Evolutionary conservation across 2,113 vertebrate genomes (phyloP).

Genomic region (Ursus arctos): DNA sequence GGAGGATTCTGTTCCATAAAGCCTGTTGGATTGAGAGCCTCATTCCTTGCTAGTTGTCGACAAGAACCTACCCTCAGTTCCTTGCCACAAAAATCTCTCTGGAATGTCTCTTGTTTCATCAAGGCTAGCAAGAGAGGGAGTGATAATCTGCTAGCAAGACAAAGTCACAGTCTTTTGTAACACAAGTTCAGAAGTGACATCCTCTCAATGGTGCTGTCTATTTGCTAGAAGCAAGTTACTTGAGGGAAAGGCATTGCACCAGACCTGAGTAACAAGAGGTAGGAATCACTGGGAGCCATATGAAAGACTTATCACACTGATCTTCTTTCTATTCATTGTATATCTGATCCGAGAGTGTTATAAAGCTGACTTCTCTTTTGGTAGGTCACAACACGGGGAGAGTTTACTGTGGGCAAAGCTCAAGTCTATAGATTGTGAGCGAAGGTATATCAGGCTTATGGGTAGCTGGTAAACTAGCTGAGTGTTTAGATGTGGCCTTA

Average conservation of each 20-base stretch:
- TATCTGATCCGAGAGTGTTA: neutral
- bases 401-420: neutral
- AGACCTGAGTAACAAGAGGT: neutral
- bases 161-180: neutral
- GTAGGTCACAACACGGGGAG: neutral
- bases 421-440: neutral
- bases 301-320: neutral
- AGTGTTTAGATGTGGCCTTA: neutral
- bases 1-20: neutral
- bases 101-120: neutral
- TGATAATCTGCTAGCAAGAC: neutral
- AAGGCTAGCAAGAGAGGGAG: neutral
- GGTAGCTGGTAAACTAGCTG: neutral
- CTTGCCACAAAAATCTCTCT: neutral
- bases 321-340: neutral
- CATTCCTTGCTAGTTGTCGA: neutral
- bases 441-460: neutral
- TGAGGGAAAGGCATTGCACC: neutral
- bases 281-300: neutral
- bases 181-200: neutral
- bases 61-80: neutral
- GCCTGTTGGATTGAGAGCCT: neutral
- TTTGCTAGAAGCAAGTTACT: neutral
- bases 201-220: neutral
- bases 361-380: neutral